Percentiles rank a stretch among this genome's conserved stretches.
Conservation (phyloP, 2,888 invertebrate genomes). For the Mimachlamys varia region DNA sequence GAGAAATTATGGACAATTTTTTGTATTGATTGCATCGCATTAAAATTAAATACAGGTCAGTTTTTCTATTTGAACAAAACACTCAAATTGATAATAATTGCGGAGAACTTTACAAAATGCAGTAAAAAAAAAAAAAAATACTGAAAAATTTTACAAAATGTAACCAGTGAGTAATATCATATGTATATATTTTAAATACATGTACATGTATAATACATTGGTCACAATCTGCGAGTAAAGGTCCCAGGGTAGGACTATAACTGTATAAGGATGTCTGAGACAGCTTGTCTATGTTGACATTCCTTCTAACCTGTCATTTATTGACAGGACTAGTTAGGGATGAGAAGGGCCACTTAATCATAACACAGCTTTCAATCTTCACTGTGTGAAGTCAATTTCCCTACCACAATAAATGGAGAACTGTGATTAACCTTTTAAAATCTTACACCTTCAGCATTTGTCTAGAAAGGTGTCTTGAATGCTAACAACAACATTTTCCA, state of each 20-base stretch:
- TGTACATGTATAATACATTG: neutral
- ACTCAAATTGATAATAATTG: too few species aligned
- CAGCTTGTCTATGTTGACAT: neutral
- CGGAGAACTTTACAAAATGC: too few species aligned
- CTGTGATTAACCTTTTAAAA: neutral
- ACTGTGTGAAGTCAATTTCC: neutral
- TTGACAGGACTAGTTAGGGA: neutral
- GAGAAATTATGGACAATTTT: too few species aligned
- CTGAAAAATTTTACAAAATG: too few species aligned
- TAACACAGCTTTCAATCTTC: neutral
- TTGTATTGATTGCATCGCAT: too few species aligned
- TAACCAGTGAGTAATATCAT: too few species aligned
- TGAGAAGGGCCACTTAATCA: conserved; percentile 26
- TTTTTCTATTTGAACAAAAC: too few species aligned
- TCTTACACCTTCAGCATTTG: too few species aligned
- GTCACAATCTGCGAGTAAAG: too few species aligned
- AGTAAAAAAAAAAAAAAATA: too few species aligned
- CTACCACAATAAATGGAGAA: conserved; percentile 1
- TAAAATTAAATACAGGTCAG: too few species aligned
- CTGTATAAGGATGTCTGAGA: neutral
- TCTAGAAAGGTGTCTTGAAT: neutral
- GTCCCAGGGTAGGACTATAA: neutral
- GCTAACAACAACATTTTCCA: neutral
- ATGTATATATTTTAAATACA: neutral
- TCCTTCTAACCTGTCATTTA: neutral